Evolutionary conservation across 2,113 vertebrate genomes (phyloP).

Genomic region (Nothoprocta pentlandii): DNA sequence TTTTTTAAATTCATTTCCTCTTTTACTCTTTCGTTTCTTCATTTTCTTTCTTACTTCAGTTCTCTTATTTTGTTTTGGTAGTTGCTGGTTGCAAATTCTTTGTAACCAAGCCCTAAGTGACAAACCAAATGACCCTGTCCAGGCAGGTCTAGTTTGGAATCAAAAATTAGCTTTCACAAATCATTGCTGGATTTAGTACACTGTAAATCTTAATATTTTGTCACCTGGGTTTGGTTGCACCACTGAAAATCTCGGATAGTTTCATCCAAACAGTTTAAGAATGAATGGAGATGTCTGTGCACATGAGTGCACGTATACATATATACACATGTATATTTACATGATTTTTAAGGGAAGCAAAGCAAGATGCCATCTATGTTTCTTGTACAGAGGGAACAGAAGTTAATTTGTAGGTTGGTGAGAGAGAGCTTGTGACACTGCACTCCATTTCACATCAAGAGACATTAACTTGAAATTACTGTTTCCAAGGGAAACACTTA

Average conservation of each 20-base stretch:
- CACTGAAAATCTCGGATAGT: neutral
- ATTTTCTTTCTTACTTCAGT: too few relatives aligned
- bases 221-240: neutral
- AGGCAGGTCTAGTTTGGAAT: neutral
- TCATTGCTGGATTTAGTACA: neutral
- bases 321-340: neutral
- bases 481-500: constrained; percentile 75
- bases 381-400: neutral
- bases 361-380: neutral
- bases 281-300: neutral
- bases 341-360: neutral
- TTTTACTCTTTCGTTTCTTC: too few relatives aligned
- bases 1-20: too few relatives aligned
- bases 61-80: too few relatives aligned
- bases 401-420: constrained; percentile 69
- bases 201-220: neutral
- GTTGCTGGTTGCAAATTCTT: too few relatives aligned
- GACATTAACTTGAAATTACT: constrained; percentile 73
- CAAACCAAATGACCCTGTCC: neutral
- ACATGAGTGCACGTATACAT: fast-evolving
- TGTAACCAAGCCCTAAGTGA: neutral
- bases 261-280: neutral
- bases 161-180: neutral
- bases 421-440: constrained; percentile 65
- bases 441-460: constrained; percentile 74